A percentile compares a stretch with the other conserved stretches of the same genome.
Conservation (phyloP, 2,113 vertebrate genomes). For the Crotalus horridus region DNA sequence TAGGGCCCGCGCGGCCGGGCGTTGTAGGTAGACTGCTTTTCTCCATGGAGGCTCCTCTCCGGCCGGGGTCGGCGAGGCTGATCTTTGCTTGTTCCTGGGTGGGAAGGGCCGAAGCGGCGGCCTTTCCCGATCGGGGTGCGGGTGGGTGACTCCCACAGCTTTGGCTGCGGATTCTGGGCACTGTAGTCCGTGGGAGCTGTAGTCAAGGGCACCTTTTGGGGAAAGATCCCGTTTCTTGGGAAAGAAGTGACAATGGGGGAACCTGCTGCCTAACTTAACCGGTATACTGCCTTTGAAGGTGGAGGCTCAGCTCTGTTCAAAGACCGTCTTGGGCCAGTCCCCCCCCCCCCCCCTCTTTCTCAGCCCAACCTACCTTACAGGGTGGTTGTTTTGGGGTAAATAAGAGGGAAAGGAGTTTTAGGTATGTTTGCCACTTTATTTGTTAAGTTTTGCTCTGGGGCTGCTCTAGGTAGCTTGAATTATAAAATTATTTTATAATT, state of each 20-base stretch:
- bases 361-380: background rate
- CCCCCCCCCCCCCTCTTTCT: fast-evolving
- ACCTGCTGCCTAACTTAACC: background rate
- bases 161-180: background rate
- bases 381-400: background rate
- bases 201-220: background rate
- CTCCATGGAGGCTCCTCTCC: background rate
- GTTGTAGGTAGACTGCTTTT: background rate
- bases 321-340: background rate
- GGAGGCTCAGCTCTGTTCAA: background rate
- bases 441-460: background rate
- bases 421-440: background rate
- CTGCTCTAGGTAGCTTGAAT: background rate
- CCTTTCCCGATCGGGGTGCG: background rate
- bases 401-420: background rate
- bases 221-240: background rate
- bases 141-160: background rate
- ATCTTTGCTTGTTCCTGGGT: background rate
- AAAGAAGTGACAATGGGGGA: background rate
- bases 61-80: background rate
- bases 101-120: background rate
- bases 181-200: background rate
- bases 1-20: background rate
- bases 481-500: background rate
- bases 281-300: background rate